These are phyloP conservation scores for Chaenocephalus aceratus DNA, from an alignment of 2,113 vertebrate genomes.

Conservation along the genomic window DNA sequence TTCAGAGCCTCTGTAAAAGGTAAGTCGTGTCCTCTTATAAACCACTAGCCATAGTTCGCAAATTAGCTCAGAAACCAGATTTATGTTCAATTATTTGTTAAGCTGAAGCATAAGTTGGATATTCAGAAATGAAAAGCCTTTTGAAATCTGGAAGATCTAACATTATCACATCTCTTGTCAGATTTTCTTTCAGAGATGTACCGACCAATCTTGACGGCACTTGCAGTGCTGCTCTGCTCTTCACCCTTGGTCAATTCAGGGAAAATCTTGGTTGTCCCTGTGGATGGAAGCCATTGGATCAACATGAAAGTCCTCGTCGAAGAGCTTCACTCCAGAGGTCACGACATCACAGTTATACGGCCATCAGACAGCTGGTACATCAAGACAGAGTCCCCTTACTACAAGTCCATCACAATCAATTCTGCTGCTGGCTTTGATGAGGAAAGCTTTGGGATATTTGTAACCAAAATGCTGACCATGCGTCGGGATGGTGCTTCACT, in stretches of 20 bases:
- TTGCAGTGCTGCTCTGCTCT: constrained; percentile 46
- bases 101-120: neutral
- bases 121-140: neutral
- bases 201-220: neutral
- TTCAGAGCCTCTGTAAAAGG: neutral
- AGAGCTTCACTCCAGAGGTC: constrained; percentile 70
- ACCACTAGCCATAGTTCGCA: neutral
- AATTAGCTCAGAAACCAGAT: neutral
- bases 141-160: neutral
- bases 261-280: constrained; percentile 65
- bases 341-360: constrained; percentile 64
- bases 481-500: constrained; percentile 6
- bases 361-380: constrained; percentile 66
- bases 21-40: neutral
- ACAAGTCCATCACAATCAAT: constrained; percentile 51
- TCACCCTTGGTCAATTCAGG: constrained; percentile 30
- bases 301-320: constrained; percentile 73
- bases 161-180: constrained; percentile 18
- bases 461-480: neutral
- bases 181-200: constrained; percentile 61
- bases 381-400: constrained; percentile 59
- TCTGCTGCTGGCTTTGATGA: constrained; percentile 14
- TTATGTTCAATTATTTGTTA: neutral
- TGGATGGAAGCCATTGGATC: constrained; percentile 77
- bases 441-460: constrained; percentile 20